These are phyloP conservation scores for Popillia japonica DNA, from an alignment of 1,140 invertebrate species.

Conservation along the genomic window DNA sequence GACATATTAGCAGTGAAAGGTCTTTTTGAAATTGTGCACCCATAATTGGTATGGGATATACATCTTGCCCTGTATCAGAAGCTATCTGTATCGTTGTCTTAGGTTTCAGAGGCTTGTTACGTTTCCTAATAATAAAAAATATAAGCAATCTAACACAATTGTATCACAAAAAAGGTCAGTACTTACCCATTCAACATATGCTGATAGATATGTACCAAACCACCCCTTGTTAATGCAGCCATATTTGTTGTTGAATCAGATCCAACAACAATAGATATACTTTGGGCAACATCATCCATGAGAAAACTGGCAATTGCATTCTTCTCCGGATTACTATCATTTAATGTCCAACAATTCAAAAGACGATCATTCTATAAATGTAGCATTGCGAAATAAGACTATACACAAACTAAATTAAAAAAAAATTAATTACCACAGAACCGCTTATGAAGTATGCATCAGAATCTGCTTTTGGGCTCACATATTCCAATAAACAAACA, in stretches of 20 bases:
- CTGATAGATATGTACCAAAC: conserved; percentile 79
- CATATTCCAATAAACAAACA: conserved; percentile 65
- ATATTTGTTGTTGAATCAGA: conserved; percentile 65
- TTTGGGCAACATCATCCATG: conserved; percentile 72
- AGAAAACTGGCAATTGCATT: conserved; percentile 66
- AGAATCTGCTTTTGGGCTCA: conserved; percentile 58
- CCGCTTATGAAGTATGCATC: conserved; percentile 70
- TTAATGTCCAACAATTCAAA: conserved; percentile 70
- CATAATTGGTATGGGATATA: conserved; percentile 67
- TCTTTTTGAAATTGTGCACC: conserved; percentile 61
- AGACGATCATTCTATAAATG: conserved; percentile 63
- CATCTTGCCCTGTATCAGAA: conserved; percentile 63
- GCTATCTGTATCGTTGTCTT: conserved; percentile 74
- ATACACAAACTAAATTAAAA: no score
- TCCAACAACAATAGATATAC: conserved; percentile 62
- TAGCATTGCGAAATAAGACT: no score
- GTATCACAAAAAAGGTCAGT: not conserved
- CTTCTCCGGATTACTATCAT: conserved; percentile 60
- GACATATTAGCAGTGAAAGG: conserved; percentile 65
- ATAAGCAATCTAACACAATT: not conserved
- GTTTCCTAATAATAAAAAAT: conserved; percentile 61
- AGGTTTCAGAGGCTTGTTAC: conserved; percentile 76
- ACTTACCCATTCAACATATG: conserved; percentile 76
- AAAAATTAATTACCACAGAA: conserved; percentile 56
- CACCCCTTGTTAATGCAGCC: conserved; percentile 74